phyloP scores from a whole-genome alignment of 2,888 invertebrate genomes.

The Steinernema scapterisci region DNA sequence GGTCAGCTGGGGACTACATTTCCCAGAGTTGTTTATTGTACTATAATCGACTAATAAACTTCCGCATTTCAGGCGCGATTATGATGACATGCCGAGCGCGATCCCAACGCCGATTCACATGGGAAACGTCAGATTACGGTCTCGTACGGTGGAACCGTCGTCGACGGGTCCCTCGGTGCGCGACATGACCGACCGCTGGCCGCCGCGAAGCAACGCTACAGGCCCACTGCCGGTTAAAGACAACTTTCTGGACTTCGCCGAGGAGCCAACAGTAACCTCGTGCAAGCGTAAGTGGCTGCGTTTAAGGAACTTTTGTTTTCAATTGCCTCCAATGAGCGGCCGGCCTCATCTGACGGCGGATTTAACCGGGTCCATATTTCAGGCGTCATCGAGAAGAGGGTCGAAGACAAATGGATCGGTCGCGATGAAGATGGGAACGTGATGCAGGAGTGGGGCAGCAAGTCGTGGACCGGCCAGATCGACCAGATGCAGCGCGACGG shows the following conservation, averaged over 20 bases:
- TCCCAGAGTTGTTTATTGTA: neutral
- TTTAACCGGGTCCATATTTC: neutral
- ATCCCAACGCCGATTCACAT: slow-evolving; percentile 7
- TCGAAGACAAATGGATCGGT: slow-evolving; percentile 33
- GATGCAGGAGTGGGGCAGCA: slow-evolving; percentile 34
- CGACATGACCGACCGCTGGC: slow-evolving; percentile 16
- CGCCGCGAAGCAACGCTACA: slow-evolving; percentile 21
- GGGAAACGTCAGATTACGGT: neutral
- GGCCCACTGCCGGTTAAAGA: slow-evolving; percentile 13
- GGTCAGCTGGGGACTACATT: neutral
- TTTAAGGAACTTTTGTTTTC: neutral
- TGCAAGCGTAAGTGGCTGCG: slow-evolving; percentile 27
- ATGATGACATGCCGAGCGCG: slow-evolving; percentile 4
- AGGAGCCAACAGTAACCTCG: slow-evolving; percentile 17
- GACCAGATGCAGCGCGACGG: slow-evolving; percentile 18
- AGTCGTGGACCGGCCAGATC: slow-evolving; percentile 26
- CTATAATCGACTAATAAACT: neutral
- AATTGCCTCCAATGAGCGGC: slow-evolving; percentile 23
- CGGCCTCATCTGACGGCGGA: too few species aligned
- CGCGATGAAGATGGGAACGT: slow-evolving; percentile 33
- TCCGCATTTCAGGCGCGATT: slow-evolving; percentile 2
- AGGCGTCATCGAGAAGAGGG: slow-evolving; percentile 36
- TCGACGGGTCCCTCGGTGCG: neutral
- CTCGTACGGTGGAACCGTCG: slow-evolving; percentile 6
- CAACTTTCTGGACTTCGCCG: slow-evolving; percentile 8